Base-by-base conservation (phyloP, 2,113 vertebrate genomes). In the Lonchura striata region DNA sequence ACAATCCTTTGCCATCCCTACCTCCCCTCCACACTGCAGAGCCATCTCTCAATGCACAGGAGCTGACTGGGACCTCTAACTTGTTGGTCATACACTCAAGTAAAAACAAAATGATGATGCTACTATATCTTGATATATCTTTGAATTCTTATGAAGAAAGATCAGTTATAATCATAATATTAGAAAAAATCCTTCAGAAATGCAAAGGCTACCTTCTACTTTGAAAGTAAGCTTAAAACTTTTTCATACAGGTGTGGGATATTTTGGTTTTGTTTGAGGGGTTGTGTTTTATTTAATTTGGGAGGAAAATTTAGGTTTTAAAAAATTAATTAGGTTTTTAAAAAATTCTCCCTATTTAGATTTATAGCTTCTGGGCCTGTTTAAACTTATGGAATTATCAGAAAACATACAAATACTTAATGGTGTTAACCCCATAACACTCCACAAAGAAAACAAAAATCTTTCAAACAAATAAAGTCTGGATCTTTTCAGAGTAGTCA, bases 21-120 rank as follows among this genome's bases (percentile, higher is more conserved):
- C 2, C 2, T 37, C 15, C 4, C 2, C 23, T 35, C 4, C 7
- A 5, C n/a, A 28, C 23, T 1, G 9, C 33, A 77, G 33, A 49
- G 11, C 1, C 2, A 42, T 65, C 12, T 60, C 12, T 61, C 9
- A 24, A 11, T 56, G 76, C 41, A 70, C 9, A 35, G 33, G n/a
- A 79, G 27, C 11, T 63, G 28, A 5, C 20, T 71, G 30, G 11
- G 5, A 21, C 14, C 15, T 63, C 9, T 33, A 59, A 42, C 15
- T 60, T 74, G 13, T 18, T 65, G 23, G 20, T 50, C 30, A 72
- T 31, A 57, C 54, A 50, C 5, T 39, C 22, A 41, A 21, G 41
- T 17, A 13, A 57, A 74, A 82, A 49, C 30, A 61, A 47, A 72
- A 12, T 57, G 63, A 10, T 77, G 20, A 20, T 50, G 21, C 7